These are phyloP conservation scores for Oreortyx pictus DNA, from an alignment of 2,797 vertebrate species.

Conservation along the genomic window DNA sequence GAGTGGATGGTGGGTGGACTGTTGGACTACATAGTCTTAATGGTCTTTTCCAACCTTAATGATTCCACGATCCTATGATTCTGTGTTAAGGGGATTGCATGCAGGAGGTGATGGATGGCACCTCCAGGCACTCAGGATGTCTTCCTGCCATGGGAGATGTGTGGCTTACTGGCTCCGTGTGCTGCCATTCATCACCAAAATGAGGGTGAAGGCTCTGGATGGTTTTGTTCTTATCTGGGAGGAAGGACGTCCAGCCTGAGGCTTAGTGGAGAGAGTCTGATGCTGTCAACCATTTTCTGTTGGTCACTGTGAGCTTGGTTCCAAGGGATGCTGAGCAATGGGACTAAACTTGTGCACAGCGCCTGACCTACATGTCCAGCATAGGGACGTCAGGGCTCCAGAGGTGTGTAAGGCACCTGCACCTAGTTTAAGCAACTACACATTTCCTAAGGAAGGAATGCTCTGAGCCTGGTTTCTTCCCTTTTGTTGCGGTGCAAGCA, in stretches of 20 bases:
- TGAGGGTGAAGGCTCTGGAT: not conserved
- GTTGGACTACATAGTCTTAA: no score
- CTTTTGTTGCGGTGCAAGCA: not conserved
- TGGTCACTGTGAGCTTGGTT: not conserved
- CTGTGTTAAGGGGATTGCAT: no score
- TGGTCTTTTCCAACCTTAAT: no score
- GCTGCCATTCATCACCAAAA: not conserved
- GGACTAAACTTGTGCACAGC: not conserved
- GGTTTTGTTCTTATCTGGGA: not conserved
- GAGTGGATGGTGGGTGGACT: no score
- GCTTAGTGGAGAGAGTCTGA: not conserved
- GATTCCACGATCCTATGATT: no score
- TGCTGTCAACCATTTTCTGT: not conserved
- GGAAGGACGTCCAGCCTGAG: not conserved
- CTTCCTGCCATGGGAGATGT: not conserved
- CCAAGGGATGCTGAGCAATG: not conserved
- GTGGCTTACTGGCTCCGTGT: accelerated
- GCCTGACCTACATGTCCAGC: not conserved
- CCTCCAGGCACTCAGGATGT: accelerated
- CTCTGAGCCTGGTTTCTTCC: not conserved
- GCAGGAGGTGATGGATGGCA: not conserved
- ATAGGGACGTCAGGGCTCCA: not conserved
- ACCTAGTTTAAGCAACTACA: not conserved
- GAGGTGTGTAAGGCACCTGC: not conserved
- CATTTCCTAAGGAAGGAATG: not conserved